Percentiles rank a stretch among this genome's conserved stretches.
phyloP scores from a whole-genome alignment of 2,888 invertebrate species.

The Chaetoderma sp. region DNA sequence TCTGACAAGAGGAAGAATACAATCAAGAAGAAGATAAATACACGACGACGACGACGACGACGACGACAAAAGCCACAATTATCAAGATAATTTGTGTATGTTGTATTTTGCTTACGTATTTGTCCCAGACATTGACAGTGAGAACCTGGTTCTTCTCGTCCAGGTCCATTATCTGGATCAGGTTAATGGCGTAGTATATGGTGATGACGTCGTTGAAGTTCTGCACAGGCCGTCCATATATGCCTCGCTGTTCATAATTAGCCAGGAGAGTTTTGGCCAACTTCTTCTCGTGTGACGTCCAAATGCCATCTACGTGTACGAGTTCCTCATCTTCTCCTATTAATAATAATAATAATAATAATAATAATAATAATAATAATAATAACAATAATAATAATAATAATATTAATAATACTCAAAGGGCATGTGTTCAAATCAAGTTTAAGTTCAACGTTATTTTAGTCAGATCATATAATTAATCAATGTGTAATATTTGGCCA shows the following conservation, averaged over 20 bases:
- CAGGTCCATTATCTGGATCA: constrained; percentile 68
- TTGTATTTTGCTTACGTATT: constrained; percentile 69
- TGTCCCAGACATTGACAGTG: constrained; percentile 68
- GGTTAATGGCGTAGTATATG: constrained; percentile 63
- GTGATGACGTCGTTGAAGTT: constrained; percentile 61
- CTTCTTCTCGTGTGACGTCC: constrained; percentile 60
- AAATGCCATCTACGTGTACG: constrained; percentile 15
- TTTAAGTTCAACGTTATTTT: no score
- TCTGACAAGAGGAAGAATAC: no score
- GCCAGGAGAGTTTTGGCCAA: constrained; percentile 60
- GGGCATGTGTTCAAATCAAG: no score
- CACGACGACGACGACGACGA: no score
- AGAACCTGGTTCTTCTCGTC: constrained; percentile 69
- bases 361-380: constrained; percentile 12
- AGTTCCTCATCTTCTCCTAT: no score
- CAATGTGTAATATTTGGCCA: no score
- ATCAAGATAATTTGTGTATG: no score
- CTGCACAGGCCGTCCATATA: constrained; percentile 62
- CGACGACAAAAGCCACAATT: no score
- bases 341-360: no score
- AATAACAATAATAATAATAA: constrained; percentile 11
- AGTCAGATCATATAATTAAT: no score
- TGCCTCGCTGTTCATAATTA: constrained; percentile 58
- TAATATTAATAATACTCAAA: background rate
- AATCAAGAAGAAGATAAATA: no score